Evolutionary conservation across 2,888 invertebrate species (phyloP).

Genomic region (Charanyca ferruginea): DNA sequence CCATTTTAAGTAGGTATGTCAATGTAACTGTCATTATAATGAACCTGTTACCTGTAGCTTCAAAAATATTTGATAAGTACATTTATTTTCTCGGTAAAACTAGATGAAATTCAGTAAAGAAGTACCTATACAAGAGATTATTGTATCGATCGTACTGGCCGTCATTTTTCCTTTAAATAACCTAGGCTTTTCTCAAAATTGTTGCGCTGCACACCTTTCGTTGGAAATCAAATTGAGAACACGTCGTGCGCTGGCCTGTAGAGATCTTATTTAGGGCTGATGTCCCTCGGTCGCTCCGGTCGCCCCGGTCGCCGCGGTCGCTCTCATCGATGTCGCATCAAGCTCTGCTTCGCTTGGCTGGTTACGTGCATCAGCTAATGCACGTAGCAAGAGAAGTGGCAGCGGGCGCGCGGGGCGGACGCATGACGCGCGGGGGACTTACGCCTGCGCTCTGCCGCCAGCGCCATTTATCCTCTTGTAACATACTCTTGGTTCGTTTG

Average conservation of each 20-base stretch:
- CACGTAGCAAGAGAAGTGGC: slow-evolving; percentile 52
- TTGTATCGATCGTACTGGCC: slow-evolving; percentile 18
- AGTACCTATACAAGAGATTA: slow-evolving; percentile 2
- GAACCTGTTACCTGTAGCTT: not conserved
- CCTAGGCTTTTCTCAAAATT: slow-evolving; percentile 10
- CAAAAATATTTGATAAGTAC: not conserved
- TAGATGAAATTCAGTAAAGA: slow-evolving; percentile 10
- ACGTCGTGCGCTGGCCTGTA: slow-evolving; percentile 71
- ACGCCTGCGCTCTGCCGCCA: slow-evolving; percentile 82
- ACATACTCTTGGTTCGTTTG: slow-evolving; percentile 83
- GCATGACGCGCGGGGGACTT: slow-evolving; percentile 80
- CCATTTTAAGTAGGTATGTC: not conserved
- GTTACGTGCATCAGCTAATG: slow-evolving; percentile 72
- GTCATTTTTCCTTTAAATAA: slow-evolving; percentile 19
- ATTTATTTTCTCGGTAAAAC: not conserved
- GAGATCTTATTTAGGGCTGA: slow-evolving; percentile 74
- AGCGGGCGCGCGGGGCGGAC: slow-evolving; percentile 75
- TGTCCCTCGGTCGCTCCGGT: slow-evolving; percentile 66
- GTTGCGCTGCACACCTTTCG: slow-evolving; percentile 45
- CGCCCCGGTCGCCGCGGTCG: slow-evolving; percentile 61
- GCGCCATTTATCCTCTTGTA: slow-evolving; percentile 83
- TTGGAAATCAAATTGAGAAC: slow-evolving; percentile 77
- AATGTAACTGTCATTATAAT: not conserved
- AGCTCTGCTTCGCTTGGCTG: slow-evolving; percentile 69
- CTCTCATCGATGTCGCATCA: slow-evolving; percentile 76